Base-by-base conservation (phyloP, 2,888 invertebrate species). In the Tholera decimalis region DNA sequence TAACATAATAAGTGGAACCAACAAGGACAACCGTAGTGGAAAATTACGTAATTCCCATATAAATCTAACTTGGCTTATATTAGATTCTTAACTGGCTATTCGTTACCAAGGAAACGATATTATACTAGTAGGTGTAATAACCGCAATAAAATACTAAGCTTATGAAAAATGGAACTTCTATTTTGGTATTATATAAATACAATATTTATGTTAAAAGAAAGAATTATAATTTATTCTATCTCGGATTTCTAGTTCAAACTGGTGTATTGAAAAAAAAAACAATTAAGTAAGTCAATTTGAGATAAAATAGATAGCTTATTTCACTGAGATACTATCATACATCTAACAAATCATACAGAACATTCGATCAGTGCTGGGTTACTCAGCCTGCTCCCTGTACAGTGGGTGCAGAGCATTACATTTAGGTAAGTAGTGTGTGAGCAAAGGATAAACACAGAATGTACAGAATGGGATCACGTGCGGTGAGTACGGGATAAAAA, bases 391-490 rank as follows among this genome's bases (percentile, higher is more conserved):
- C 24, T 59, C 24, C 33, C 13, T 11, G 43, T 13, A 44, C 22
- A 51, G 46, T 56, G 6, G 35, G 41, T 60, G 96, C 96, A 85
- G 97, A 97, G 84, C 97, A 97, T 76, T 97, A 96, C 30, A 93
- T 94, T n/a, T n/a, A n/a, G n/a, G 54, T 77, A 67, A 72, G 62
- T 67, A 78, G 55, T 70, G 51, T 77, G 69, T 61, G 74, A 69
- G 68, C 53, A 60, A 63, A 69, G 59, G 79, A 79, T 79, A 73
- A 77, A 70, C 73, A 74, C 79, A 79, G n/a, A n/a, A 74, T 73
- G 77, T 79, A 60, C 64, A 72, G 59, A 30, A 88, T 85, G 67
- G 79, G 82, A 65, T 84, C 85, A 83, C 83, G 84, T 77, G 61
- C 83, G 62, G 67, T 57, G 72, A 77, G 78, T 61, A 58, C 58